phyloP scores from a whole-genome alignment of 2,113 vertebrate species.

The Holacanthus passer region DNA sequence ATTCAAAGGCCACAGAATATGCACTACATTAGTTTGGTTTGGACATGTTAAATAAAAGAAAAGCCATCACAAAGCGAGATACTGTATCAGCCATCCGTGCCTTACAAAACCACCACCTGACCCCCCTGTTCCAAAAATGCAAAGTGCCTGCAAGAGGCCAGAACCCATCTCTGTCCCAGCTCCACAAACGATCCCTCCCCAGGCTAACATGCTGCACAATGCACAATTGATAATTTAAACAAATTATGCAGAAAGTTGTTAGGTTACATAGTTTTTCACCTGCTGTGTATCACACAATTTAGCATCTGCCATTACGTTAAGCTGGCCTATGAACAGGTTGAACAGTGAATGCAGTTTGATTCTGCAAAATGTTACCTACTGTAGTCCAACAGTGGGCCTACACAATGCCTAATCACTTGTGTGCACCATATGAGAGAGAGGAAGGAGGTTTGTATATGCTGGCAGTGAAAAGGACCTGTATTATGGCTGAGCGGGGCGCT shows the following conservation, averaged over 20 bases:
- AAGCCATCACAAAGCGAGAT: not conserved
- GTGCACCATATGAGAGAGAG: constrained; percentile 29
- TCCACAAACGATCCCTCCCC: not conserved
- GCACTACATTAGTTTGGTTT: constrained; percentile 8
- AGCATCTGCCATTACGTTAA: constrained; percentile 24
- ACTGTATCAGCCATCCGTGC: not conserved
- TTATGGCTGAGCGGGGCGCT: constrained; percentile 71
- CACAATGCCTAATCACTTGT: constrained; percentile 64
- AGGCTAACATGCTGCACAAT: constrained; percentile 7
- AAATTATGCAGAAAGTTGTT: constrained; percentile 1
- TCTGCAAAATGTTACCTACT: constrained; percentile 49
- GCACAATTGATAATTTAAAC: constrained; percentile 13
- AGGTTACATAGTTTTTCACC: not conserved
- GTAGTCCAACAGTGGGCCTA: constrained; percentile 25
- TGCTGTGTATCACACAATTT: constrained; percentile 36
- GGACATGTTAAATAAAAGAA: not conserved
- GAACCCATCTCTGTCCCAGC: not conserved
- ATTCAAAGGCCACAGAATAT: constrained; percentile 4
- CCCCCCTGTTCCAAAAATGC: not conserved
- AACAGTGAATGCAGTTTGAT: constrained; percentile 42
- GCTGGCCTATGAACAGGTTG: constrained; percentile 8
- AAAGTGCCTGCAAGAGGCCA: not conserved
- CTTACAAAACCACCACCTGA: not conserved
- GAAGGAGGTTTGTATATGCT: constrained; percentile 44
- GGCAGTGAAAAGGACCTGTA: constrained; percentile 56